Conservation (phyloP, 2,888 invertebrate genomes). For the Campoplex nolae region DNA sequence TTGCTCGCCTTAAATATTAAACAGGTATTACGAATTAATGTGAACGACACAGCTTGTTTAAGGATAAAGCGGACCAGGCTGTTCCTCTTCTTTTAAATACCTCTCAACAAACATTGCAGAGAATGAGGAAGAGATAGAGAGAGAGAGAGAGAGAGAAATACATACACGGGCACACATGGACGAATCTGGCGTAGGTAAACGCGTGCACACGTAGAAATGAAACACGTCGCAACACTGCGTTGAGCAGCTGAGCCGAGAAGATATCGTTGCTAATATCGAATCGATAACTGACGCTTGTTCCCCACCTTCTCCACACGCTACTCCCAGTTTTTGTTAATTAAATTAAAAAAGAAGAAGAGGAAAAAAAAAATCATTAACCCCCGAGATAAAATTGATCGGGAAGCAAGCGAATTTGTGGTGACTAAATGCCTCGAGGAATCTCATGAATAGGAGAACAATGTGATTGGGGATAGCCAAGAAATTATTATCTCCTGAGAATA, state of each 20-base stretch:
- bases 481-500: constrained; percentile 10
- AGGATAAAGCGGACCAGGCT: constrained; percentile 30
- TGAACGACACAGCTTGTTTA: background rate
- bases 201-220: constrained; percentile 31
- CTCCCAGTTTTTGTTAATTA: background rate
- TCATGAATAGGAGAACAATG: background rate
- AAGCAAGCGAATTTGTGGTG: background rate
- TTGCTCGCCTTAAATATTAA: constrained; percentile 37
- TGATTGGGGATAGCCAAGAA: constrained; percentile 4
- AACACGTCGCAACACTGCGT: constrained; percentile 48
- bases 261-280: constrained; percentile 70
- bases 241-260: constrained; percentile 66
- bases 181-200: constrained; percentile 2
- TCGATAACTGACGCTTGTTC: constrained; percentile 61
- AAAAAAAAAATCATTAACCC: background rate
- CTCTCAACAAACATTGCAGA: background rate
- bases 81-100: background rate
- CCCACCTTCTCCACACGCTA: constrained; percentile 16
- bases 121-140: background rate
- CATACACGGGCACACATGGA: background rate
- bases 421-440: constrained; percentile 2
- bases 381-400: background rate
- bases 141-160: background rate
- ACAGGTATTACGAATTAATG: constrained; percentile 34
- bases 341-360: background rate